These are phyloP conservation scores for Eupelmus urozonus DNA, from an alignment of 2,888 invertebrate species.

Conservation along the genomic window DNA sequence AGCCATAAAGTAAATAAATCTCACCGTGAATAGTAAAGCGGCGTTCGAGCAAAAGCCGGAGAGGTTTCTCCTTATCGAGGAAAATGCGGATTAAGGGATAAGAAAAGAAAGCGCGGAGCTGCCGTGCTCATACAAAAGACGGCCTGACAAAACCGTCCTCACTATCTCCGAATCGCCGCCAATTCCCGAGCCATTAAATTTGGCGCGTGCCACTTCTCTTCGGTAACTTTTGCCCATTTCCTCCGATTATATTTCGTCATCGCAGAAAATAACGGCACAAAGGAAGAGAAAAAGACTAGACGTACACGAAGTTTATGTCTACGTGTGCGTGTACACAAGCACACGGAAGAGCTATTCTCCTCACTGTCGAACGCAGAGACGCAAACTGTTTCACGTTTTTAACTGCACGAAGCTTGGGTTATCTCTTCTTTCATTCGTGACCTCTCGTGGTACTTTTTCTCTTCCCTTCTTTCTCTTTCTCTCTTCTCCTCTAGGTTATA, in stretches of 20 bases:
- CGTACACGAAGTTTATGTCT: not conserved
- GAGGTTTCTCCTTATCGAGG: not conserved
- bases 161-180: conserved; percentile 1
- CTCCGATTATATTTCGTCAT: conserved; percentile 11
- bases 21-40: too few species aligned
- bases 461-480: conserved; percentile 5
- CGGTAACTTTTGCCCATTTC: not conserved
- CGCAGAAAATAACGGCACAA: conserved; percentile 16
- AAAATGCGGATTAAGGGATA: not conserved
- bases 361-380: conserved; percentile 24
- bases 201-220: not conserved
- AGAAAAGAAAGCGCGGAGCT: not conserved
- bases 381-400: too few species aligned
- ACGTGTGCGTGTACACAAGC: too few species aligned
- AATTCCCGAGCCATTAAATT: conserved; percentile 33
- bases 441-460: too few species aligned
- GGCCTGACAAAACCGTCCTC: not conserved
- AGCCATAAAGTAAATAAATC: too few species aligned
- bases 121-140: not conserved
- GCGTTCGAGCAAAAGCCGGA: too few species aligned
- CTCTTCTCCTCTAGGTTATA: conserved; percentile 7
- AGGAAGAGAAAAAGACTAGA: conserved; percentile 13
- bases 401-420: too few species aligned
- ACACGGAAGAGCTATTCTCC: not conserved
- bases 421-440: too few species aligned